Conservation (phyloP, 2,797 vertebrate species). For the Chelmon rostratus region DNA sequence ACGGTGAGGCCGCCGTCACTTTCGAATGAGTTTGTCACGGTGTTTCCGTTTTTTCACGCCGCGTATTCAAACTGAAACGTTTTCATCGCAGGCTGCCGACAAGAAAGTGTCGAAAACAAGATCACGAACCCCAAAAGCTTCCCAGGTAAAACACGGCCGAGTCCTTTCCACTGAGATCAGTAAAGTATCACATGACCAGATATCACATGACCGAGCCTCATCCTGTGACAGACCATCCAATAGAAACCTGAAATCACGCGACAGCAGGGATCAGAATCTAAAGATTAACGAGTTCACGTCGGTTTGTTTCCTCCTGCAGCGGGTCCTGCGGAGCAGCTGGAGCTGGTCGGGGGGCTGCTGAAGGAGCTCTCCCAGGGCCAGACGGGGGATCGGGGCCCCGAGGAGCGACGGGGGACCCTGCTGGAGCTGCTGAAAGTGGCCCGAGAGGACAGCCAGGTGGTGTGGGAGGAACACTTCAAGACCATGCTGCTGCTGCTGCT, state of each 20-base stretch:
- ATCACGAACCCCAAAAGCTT: slow-evolving; percentile 77
- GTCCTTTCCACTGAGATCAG: no score
- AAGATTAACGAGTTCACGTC: neutral
- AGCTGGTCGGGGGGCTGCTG: slow-evolving; percentile 94
- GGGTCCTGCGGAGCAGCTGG: slow-evolving; percentile 83
- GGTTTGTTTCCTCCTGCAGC: slow-evolving; percentile 32
- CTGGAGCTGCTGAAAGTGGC: slow-evolving; percentile 95
- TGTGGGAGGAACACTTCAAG: slow-evolving; percentile 99
- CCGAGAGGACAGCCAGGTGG: slow-evolving; percentile 91
- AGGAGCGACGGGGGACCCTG: slow-evolving; percentile 92
- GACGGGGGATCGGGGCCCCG: slow-evolving; percentile 88
- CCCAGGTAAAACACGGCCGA: slow-evolving; percentile 66
- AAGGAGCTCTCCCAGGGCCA: slow-evolving; percentile 93
- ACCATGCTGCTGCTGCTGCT: slow-evolving; percentile 95
- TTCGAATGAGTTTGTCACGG: no score
- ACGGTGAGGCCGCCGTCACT: slow-evolving; percentile 81
- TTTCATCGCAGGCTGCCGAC: slow-evolving; percentile 70
- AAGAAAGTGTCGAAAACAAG: slow-evolving; percentile 83
- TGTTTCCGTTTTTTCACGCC: no score
- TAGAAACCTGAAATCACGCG: neutral
- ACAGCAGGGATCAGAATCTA: neutral
- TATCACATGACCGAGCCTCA: no score
- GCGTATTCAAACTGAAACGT: neutral
- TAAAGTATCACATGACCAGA: no score
- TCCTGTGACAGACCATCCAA: no score